phyloP scores from a whole-genome alignment of 1,140 invertebrate genomes.

The Lordiphosa mommai region DNA sequence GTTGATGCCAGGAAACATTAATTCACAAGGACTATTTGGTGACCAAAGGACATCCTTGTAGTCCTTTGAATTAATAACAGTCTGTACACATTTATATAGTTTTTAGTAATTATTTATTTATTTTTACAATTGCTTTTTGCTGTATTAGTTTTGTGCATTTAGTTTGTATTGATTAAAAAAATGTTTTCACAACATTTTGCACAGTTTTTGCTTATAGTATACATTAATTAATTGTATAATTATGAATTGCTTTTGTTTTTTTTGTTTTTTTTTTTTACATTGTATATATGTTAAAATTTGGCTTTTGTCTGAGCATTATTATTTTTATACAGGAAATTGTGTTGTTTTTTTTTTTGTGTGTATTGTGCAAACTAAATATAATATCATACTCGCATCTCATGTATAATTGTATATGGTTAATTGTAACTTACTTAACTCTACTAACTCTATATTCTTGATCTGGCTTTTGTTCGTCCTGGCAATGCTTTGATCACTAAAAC shows the following conservation, averaged over 20 bases:
- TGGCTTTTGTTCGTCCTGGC: slow-evolving; percentile 28
- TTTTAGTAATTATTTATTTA: slow-evolving; percentile 41
- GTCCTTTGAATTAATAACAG: too few species aligned
- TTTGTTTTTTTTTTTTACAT: slow-evolving; percentile 45
- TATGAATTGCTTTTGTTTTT: slow-evolving; percentile 20
- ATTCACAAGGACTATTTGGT: too few species aligned
- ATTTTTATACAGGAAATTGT: slow-evolving; percentile 57
- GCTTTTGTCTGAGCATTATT: slow-evolving; percentile 67
- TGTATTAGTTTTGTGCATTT: slow-evolving; percentile 34
- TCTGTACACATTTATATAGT: slow-evolving; percentile 30
- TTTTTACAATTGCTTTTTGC: slow-evolving; percentile 60
- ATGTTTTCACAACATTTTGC: slow-evolving; percentile 12
- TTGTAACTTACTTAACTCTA: slow-evolving; percentile 41
- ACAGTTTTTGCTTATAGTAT: slow-evolving; percentile 34
- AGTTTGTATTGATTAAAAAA: slow-evolving; percentile 15
- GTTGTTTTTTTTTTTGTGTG: slow-evolving; percentile 13
- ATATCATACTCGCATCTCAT: slow-evolving; percentile 16
- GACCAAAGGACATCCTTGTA: too few species aligned
- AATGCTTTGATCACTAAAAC: slow-evolving; percentile 40
- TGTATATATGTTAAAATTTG: slow-evolving; percentile 64
- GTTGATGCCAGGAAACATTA: too few species aligned
- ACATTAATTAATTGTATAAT: slow-evolving; percentile 32
- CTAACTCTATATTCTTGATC: slow-evolving; percentile 27
- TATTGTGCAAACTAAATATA: slow-evolving; percentile 53
- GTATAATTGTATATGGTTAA: slow-evolving; percentile 10